A percentile compares a stretch with the other conserved stretches of the same genome.
Conservation (phyloP, 2,113 vertebrate genomes). For the Dunckerocampus dactyliophorus region DNA sequence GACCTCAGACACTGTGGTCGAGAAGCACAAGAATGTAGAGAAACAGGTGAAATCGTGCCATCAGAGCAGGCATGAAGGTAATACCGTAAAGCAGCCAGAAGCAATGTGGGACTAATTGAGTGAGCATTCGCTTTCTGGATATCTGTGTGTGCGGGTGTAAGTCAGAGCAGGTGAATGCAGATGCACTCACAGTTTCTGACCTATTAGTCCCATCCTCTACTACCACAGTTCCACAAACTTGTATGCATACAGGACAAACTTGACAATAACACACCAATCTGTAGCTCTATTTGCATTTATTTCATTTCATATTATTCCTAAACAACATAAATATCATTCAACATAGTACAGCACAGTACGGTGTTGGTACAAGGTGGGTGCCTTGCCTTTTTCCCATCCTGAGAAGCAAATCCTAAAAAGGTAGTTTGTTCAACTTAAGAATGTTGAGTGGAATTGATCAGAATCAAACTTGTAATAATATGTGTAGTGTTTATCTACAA, state of each 20-base stretch:
- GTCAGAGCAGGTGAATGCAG: neutral
- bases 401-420: conserved; percentile 63
- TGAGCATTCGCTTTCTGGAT: neutral
- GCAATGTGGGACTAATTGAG: too few relatives aligned
- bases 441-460: neutral
- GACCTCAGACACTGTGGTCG: conserved; percentile 70
- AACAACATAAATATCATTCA: conserved; percentile 32
- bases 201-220: neutral
- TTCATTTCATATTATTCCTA: conserved; percentile 48
- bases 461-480: neutral
- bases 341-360: conserved; percentile 35
- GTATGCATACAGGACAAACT: conserved; percentile 42
- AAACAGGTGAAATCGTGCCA: conserved; percentile 4
- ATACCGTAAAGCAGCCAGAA: neutral
- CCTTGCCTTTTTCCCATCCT: conserved; percentile 75
- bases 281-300: conserved; percentile 58
- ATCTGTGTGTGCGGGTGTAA: neutral
- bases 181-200: neutral
- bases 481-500: conserved; percentile 1
- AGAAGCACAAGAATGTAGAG: neutral
- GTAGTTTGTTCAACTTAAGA: neutral
- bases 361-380: conserved; percentile 42
- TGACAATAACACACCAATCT: conserved; percentile 49
- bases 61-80: neutral
- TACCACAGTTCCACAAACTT: neutral